Evolutionary conservation across 2,797 vertebrate species (phyloP).

Genomic region (Oophaga sylvatica): DNA sequence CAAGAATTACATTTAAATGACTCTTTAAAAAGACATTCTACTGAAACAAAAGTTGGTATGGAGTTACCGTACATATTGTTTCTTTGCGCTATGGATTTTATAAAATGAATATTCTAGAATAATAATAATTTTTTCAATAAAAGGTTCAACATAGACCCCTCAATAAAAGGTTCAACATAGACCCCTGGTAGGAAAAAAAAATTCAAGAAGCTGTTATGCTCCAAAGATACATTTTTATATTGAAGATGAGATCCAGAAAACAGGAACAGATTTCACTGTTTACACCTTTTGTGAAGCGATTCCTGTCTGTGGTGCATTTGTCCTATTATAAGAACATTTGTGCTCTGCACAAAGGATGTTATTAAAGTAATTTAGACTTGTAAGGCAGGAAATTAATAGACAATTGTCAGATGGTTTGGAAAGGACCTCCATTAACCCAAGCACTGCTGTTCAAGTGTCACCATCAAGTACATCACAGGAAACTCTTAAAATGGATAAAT

Average conservation of each 20-base stretch:
- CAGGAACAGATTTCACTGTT: constrained; percentile 52
- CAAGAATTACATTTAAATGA: too few species aligned
- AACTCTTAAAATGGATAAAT: not conserved
- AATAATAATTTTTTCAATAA: not conserved
- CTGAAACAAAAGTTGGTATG: too few species aligned
- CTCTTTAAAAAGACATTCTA: too few species aligned
- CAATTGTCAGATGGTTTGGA: constrained; percentile 50
- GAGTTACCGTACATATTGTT: too few species aligned
- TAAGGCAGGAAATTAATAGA: constrained; percentile 57
- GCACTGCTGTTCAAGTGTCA: not conserved
- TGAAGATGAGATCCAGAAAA: constrained; percentile 50
- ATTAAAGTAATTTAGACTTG: constrained; percentile 56
- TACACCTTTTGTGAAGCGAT: constrained; percentile 54
- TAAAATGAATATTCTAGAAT: not conserved
- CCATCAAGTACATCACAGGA: not conserved
- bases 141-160: not conserved
- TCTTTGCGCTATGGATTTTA: too few species aligned
- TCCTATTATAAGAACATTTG: constrained; percentile 59
- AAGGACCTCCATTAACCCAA: constrained; percentile 29
- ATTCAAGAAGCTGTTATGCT: not conserved
- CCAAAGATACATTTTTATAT: constrained; percentile 12
- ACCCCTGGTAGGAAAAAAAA: not conserved
- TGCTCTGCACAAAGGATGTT: constrained; percentile 55
- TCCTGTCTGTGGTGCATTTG: constrained; percentile 49
- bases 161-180: not conserved